A percentile compares a stretch with the other conserved stretches of the same genome.
Evolutionary conservation across 2,797 vertebrate genomes (phyloP).

Genomic region (Squalus acanthias): DNA sequence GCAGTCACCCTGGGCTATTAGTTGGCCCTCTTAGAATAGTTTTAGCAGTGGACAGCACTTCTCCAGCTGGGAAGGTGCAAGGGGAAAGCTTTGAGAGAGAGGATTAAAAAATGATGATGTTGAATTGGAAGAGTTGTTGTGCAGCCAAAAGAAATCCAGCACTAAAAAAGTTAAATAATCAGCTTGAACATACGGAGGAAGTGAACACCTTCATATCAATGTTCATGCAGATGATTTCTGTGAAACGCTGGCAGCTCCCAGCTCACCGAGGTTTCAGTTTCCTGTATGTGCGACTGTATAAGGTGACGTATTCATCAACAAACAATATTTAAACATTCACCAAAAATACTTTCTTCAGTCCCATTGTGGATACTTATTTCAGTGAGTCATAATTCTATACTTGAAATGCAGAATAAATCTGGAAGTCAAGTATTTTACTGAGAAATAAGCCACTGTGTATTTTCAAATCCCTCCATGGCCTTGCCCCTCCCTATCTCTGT

Average conservation of each 20-base stretch:
- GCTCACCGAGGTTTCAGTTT: neutral
- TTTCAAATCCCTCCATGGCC: neutral
- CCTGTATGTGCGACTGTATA: neutral
- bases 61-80: neutral
- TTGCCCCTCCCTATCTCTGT: too few relatives aligned
- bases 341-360: neutral
- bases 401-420: constrained; percentile 20
- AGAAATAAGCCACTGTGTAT: neutral
- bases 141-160: neutral
- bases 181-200: neutral
- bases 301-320: constrained; percentile 5
- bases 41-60: neutral
- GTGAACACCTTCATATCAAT: constrained; percentile 8
- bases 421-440: neutral
- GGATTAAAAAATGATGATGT: neutral
- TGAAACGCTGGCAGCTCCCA: neutral
- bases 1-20: neutral
- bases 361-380: neutral
- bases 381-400: neutral
- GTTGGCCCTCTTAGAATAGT: neutral
- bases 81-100: neutral
- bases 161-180: neutral
- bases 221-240: neutral
- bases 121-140: neutral
- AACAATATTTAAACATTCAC: neutral